Conservation (phyloP, 2,113 vertebrate species). For the Notarius lentiginosus region DNA sequence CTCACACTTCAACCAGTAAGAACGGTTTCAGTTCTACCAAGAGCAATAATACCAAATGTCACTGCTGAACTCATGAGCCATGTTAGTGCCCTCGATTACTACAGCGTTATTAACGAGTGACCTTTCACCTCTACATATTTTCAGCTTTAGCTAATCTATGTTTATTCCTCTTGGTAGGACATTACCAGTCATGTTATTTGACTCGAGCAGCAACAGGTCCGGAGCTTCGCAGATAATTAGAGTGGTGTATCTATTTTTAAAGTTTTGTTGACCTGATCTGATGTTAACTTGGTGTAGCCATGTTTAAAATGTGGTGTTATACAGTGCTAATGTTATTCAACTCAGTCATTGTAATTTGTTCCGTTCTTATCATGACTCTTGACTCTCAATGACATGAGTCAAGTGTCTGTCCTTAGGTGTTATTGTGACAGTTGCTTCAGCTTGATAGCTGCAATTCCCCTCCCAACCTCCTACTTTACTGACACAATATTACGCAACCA, state of each 20-base stretch:
- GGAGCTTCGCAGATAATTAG: constrained; percentile 63
- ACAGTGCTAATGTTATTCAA: constrained; percentile 13
- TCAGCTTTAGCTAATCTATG: constrained; percentile 44
- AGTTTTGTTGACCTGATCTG: constrained; percentile 59
- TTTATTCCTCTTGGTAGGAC: constrained; percentile 59
- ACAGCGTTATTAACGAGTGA: constrained; percentile 4
- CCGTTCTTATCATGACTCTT: constrained; percentile 1
- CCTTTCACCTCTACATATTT: background rate
- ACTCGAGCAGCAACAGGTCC: constrained; percentile 54
- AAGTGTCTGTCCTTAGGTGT: constrained; percentile 7
- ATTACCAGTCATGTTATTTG: constrained; percentile 60
- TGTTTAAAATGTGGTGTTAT: constrained; percentile 52
- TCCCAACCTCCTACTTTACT: constrained; percentile 22
- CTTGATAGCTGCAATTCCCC: constrained; percentile 16
- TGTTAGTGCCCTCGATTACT: background rate
- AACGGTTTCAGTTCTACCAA: background rate
- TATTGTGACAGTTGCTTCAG: constrained; percentile 34
- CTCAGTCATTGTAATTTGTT: constrained; percentile 1
- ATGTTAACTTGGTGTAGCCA: constrained; percentile 58
- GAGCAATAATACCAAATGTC: constrained; percentile 16
- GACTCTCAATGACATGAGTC: background rate
- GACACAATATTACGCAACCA: constrained; percentile 16
- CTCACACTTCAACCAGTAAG: background rate
- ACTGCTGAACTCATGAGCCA: background rate
- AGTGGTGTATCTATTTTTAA: constrained; percentile 64